phyloP scores from a whole-genome alignment of 2,888 invertebrate species.

The Drosophila cracens region DNA sequence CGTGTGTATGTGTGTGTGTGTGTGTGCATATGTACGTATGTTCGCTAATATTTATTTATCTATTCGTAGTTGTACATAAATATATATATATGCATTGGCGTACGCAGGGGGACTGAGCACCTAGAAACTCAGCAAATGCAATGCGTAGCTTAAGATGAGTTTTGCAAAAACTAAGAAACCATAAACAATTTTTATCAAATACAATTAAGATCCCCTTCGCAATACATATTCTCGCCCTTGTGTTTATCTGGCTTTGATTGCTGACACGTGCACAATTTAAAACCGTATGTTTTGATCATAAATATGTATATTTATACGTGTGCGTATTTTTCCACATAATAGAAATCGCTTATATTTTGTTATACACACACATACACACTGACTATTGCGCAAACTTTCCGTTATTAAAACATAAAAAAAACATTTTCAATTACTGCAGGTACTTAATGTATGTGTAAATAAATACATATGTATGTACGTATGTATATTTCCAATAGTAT shows the following conservation, averaged over 20 bases:
- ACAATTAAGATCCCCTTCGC: not conserved
- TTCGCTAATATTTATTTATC: slow-evolving; percentile 9
- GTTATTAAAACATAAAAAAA: not conserved
- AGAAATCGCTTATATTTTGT: not conserved
- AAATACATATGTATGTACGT: not conserved
- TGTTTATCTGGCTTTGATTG: not conserved
- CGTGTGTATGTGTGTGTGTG: slow-evolving; percentile 1
- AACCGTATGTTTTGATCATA: not conserved
- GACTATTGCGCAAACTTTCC: not conserved
- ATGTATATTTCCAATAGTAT: not conserved
- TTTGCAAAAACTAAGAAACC: not conserved
- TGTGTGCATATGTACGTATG: not conserved
- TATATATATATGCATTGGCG: not conserved
- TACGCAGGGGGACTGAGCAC: not conserved
- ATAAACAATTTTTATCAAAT: not conserved
- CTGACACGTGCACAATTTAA: not conserved
- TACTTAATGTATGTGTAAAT: not conserved
- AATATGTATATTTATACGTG: not conserved
- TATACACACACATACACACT: not conserved
- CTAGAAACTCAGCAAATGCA: not conserved
- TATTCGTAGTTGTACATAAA: slow-evolving; percentile 14
- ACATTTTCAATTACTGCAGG: not conserved
- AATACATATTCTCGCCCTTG: not conserved
- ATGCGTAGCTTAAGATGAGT: not conserved
- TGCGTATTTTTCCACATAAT: not conserved